Evolutionary conservation across 2,113 vertebrate genomes (phyloP).

Genomic region (Hypocryptadius cinnamomeus): DNA sequence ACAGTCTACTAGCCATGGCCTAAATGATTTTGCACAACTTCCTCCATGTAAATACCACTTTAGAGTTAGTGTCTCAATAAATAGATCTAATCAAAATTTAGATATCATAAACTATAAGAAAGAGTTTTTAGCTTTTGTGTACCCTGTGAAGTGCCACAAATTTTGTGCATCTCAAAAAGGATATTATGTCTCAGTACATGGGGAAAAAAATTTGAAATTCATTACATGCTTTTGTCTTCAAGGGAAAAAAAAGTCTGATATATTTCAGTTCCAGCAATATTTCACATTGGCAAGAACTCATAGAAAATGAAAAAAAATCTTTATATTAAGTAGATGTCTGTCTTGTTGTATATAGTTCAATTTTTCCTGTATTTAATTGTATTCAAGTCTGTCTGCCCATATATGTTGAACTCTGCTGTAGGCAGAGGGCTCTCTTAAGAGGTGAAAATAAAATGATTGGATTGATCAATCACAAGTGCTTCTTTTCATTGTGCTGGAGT

Average conservation of each 20-base stretch:
- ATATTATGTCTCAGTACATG: not conserved
- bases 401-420: slow-evolving; percentile 51
- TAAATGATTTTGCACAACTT: not conserved
- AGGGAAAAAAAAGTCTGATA: not conserved
- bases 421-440: slow-evolving; percentile 45
- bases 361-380: slow-evolving; percentile 61
- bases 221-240: not conserved
- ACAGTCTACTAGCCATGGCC: not conserved
- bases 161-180: not conserved
- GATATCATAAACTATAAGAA: not conserved
- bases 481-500: rapidly evolving
- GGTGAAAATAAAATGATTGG: slow-evolving; percentile 58
- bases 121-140: not conserved
- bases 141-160: slow-evolving; percentile 2
- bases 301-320: slow-evolving; percentile 5
- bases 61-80: not conserved
- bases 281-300: slow-evolving; percentile 10
- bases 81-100: not conserved
- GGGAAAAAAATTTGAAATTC: not conserved
- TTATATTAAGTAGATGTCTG: slow-evolving; percentile 15
- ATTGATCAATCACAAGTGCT: not conserved
- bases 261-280: slow-evolving; percentile 11
- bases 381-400: slow-evolving; percentile 21
- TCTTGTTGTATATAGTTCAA: slow-evolving; percentile 65
- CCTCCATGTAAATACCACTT: not conserved